A percentile compares a stretch with the other conserved stretches of the same genome.
These are phyloP conservation scores for Gobiocypris rarus DNA, from an alignment of 2,113 vertebrate species.

Conservation along the genomic window DNA sequence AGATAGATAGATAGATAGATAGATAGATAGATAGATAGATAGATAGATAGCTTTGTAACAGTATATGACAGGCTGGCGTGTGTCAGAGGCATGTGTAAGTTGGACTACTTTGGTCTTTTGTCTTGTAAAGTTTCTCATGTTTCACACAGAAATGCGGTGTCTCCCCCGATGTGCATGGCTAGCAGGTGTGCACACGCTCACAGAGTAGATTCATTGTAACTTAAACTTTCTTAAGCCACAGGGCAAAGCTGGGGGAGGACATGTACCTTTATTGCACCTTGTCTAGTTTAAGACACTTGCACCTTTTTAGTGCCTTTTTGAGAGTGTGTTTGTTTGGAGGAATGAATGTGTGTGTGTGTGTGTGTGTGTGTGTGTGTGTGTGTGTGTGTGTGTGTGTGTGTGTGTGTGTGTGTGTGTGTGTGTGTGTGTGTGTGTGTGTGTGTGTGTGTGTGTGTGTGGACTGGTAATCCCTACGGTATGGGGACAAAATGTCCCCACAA, in stretches of 20 bases:
- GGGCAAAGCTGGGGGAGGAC: slow-evolving; percentile 13
- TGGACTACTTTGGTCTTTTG: slow-evolving; percentile 36
- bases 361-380: no score
- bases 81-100: slow-evolving; percentile 18
- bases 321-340: neutral
- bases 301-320: slow-evolving; percentile 21
- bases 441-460: no score
- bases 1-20: neutral
- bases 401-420: no score
- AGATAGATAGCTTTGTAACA: neutral
- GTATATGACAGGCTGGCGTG: slow-evolving; percentile 10
- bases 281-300: neutral
- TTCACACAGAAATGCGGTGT: slow-evolving; percentile 19
- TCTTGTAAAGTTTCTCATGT: slow-evolving; percentile 24
- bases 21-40: neutral
- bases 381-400: no score
- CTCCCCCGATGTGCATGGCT: neutral
- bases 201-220: neutral
- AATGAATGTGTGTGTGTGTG: neutral
- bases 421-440: no score
- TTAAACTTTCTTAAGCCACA: slow-evolving; percentile 19
- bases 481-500: no score
- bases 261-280: slow-evolving; percentile 1
- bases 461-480: no score
- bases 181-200: slow-evolving; percentile 39